Evolutionary conservation across 2,797 vertebrate genomes (phyloP).

Genomic region (Pseudotriccus pelzelni): DNA sequence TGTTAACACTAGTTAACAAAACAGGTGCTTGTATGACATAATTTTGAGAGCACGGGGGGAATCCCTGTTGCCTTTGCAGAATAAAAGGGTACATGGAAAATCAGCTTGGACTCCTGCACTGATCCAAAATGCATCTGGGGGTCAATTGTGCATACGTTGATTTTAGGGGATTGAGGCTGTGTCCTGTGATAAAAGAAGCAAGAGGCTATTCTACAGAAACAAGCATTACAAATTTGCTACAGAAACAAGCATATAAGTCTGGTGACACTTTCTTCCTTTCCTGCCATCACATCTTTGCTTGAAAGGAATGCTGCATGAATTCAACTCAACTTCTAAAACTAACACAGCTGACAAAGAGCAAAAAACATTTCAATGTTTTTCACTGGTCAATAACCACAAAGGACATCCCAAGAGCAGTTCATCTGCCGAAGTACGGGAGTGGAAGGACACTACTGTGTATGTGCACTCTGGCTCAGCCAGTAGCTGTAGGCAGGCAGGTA

Average conservation of each 20-base stretch:
- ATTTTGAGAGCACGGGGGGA: not conserved
- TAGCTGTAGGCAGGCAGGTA: not conserved
- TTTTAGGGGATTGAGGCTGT: not conserved
- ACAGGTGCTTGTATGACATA: not conserved
- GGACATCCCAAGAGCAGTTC: not conserved
- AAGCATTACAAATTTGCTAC: not conserved
- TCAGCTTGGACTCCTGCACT: not conserved
- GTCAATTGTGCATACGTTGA: not conserved
- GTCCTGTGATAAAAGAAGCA: not conserved
- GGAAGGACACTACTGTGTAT: not conserved
- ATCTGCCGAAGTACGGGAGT: rapidly evolving
- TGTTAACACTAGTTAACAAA: not conserved
- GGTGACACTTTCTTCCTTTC: not conserved
- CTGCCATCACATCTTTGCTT: not conserved
- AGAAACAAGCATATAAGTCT: not conserved
- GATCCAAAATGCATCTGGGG: not conserved
- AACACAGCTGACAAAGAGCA: not conserved
- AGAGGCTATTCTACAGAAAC: not conserved
- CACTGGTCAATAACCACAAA: not conserved
- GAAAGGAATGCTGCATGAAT: not conserved
- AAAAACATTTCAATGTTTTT: not conserved
- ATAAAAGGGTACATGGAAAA: not conserved
- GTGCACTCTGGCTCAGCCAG: not conserved
- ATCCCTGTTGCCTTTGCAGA: not conserved
- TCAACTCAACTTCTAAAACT: not conserved